Base-by-base conservation (phyloP, 1,140 invertebrate genomes). In the Mercenaria mercenaria region DNA sequence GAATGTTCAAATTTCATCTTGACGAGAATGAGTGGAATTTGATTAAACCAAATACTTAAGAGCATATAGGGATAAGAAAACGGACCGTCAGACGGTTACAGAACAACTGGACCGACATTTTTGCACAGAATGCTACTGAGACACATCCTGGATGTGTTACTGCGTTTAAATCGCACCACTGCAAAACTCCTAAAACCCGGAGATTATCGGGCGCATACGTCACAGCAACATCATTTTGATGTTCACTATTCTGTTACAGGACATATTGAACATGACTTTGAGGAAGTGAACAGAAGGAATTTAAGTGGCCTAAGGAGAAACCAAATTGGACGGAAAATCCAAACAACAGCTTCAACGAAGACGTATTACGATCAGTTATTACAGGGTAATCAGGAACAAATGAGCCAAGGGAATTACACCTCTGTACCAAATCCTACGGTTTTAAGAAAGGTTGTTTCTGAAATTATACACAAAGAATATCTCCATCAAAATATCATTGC, bases 231-330 rank as follows among this genome's bases (percentile, higher is more conserved):
- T 26, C 52, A 39, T 6, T 26, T 32, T 59, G 52, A n/a, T n/a
- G n/a, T n/a, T n/a, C n/a, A n/a, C n/a, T n/a, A n/a, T n/a, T n/a
- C n/a, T n/a, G n/a, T n/a, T n/a, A n/a, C n/a, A 11, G 77, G 56
- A n/a, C 15, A 0, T 23, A 37, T 81, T 26, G 37, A 0, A 3
- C 77, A 81, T 61, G 23, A 8, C 4, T 1, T 13, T 2, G 6
- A 37, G 37, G 77, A 81, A 61, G 77, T 81, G 2, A 81, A 81
- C 34, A 77, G 52, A 39, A 59, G 50, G 29, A 11, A 32, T 26
- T 13, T 81, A 26, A 61, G 4, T 29, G 77, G 77, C 26, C 4
- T 1, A 37, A 37, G 1, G 1, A 32, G 77, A 18, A 15, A 61
- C 11, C 11, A 15, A 6, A 52, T 41, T 8, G 26, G 26, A n/a